These are phyloP conservation scores for Stratiomys singularior DNA, from an alignment of 2,888 invertebrate species.

Conservation along the genomic window DNA sequence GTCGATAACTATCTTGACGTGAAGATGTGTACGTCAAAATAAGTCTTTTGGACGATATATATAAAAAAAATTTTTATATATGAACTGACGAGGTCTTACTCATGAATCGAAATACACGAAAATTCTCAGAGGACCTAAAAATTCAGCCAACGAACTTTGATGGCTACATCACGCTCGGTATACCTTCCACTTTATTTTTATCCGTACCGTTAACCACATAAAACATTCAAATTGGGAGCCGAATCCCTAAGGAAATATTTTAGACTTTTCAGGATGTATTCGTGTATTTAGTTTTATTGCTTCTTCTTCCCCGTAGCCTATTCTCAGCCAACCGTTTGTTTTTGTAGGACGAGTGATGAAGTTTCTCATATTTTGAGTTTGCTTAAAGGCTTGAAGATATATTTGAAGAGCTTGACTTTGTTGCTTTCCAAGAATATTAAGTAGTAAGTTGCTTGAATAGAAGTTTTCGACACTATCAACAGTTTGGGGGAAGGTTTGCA, in stretches of 20 bases:
- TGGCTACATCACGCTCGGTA: background rate
- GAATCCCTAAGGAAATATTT: constrained; percentile 30
- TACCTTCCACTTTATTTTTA: background rate
- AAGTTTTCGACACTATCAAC: constrained; percentile 31
- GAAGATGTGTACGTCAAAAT: no score
- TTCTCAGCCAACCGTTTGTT: constrained; percentile 5
- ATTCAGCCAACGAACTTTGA: background rate
- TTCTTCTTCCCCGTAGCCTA: background rate
- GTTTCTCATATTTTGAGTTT: constrained; percentile 5
- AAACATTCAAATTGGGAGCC: constrained; percentile 6
- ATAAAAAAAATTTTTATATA: no score
- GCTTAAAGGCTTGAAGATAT: background rate
- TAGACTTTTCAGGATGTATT: constrained; percentile 18
- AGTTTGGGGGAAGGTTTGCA: background rate
- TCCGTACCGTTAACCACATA: background rate
- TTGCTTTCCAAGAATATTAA: constrained; percentile 37
- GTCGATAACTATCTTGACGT: no score
- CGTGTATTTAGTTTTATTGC: background rate
- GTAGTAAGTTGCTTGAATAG: constrained; percentile 18
- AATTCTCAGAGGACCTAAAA: background rate
- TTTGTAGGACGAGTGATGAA: constrained; percentile 1
- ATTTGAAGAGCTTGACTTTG: constrained; percentile 13
- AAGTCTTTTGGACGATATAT: no score
- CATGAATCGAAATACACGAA: background rate
- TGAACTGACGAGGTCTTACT: background rate